Evolutionary conservation across 1,140 invertebrate genomes (phyloP).

Genomic region (Steinernema khuongi): DNA sequence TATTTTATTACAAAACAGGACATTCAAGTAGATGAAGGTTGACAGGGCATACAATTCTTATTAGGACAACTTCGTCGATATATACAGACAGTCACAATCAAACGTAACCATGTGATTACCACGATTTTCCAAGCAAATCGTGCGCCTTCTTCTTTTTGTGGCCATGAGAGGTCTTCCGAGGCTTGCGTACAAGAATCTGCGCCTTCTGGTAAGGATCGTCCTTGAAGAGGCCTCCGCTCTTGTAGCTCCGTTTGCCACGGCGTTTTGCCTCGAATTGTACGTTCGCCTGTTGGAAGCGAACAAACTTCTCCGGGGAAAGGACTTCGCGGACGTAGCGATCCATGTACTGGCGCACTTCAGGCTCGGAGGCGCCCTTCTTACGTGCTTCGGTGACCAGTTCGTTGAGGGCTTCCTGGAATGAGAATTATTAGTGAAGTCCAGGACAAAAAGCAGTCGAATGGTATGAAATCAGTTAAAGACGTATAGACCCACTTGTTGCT

Average conservation of each 20-base stretch:
- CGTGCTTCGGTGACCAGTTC: slow-evolving; percentile 25
- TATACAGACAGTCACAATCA: not conserved
- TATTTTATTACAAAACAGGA: no score
- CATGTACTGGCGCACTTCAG: slow-evolving; percentile 10
- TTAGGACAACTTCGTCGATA: not conserved
- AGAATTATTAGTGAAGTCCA: not conserved
- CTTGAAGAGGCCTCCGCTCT: not conserved
- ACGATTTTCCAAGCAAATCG: not conserved
- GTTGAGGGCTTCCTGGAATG: slow-evolving; percentile 21
- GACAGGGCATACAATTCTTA: no score
- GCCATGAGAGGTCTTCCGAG: not conserved
- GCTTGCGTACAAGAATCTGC: not conserved
- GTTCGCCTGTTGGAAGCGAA: slow-evolving; percentile 6
- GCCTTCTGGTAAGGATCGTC: not conserved
- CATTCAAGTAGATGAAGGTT: no score
- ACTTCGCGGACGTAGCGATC: slow-evolving; percentile 21
- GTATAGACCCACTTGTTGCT: slow-evolving; percentile 9
- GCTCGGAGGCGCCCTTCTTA: not conserved
- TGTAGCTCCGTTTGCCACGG: slow-evolving; percentile 13
- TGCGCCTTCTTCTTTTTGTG: not conserved
- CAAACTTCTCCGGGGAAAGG: slow-evolving; percentile 13
- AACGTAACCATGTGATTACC: not conserved
- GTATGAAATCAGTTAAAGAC: not conserved
- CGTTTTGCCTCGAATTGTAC: slow-evolving; percentile 18
- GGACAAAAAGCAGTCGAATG: not conserved